These are phyloP conservation scores for Criorhina ranunculi DNA, from an alignment of 2,888 invertebrate genomes.

Conservation along the genomic window DNA sequence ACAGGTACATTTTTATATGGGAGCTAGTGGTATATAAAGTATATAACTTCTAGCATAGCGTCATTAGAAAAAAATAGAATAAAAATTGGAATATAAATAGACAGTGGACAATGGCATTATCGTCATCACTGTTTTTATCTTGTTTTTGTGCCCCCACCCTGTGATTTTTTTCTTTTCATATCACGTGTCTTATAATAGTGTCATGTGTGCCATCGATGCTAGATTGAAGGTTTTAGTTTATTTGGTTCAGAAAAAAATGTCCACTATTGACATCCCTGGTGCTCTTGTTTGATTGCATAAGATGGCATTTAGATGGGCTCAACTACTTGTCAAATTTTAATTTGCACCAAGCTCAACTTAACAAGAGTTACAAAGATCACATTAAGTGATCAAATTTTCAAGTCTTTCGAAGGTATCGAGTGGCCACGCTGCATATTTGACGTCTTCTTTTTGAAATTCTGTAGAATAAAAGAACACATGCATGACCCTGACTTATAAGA, in stretches of 20 bases:
- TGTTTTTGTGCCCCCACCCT: constrained; percentile 9
- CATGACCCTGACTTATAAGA: constrained; percentile 65
- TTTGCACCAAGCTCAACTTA: no score
- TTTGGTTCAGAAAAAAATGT: no score
- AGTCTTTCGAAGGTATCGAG: no score
- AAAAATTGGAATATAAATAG: constrained; percentile 51
- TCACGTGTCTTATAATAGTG: constrained; percentile 55
- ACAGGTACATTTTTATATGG: constrained; percentile 54
- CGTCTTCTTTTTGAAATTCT: constrained; percentile 13
- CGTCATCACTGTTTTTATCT: constrained; percentile 48
- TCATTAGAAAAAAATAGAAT: constrained; percentile 42
- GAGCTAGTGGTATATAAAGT: constrained; percentile 6
- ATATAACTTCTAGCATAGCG: constrained; percentile 33
- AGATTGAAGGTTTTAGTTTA: no score
- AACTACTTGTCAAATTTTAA: no score
- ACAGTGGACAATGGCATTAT: constrained; percentile 50
- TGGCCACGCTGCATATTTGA: constrained; percentile 13
- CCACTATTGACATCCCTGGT: no score
- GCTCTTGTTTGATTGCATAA: no score
- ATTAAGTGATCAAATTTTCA: no score
- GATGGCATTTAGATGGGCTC: no score
- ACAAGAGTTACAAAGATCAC: no score
- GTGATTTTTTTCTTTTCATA: constrained; percentile 30
- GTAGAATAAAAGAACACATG: background rate
- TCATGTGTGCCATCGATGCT: constrained; percentile 6